Base-by-base conservation (phyloP, 2,797 vertebrate species). In the Sebastes miniatus region DNA sequence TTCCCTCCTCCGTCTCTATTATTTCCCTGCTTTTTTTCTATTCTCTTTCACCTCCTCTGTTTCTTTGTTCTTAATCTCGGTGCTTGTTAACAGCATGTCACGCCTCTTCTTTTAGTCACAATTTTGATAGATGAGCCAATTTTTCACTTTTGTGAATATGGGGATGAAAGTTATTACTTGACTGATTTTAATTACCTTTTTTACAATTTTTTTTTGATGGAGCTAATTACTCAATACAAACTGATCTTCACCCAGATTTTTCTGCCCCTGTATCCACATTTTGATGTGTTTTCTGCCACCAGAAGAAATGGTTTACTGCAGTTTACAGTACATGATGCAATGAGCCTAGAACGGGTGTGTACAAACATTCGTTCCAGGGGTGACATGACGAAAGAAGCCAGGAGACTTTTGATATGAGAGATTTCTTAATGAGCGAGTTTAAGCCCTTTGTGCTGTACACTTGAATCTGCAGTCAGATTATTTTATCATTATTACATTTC, bases 71-170 rank as follows among this genome's bases (percentile, higher is more conserved):
- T 58, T 47, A 67, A 43, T 78, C 58, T 73, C 9, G 14, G 66
- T 52, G n/a, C 27, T 80, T 69, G 66, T 69, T 82, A 65, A 66
- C 78, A 74, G 76, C 64, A 64, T n/a, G 24, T 63, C 34, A 65
- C 29, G 24, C 56, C 69, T 67, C 69, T 54, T 61, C 25, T 39
- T 61, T 72, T 73, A 57, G 5, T 67, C 75, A 63, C 36, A 58
- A 22, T 39, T 29, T 29, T 1, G 2, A 32, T 20, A 36, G 16
- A 29, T 71, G 43, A 70, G 39, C 3, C 14, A 31, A 0, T 43
- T 56, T 54, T 16, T 54, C 14, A 27, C 18, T 29, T 77, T 29
- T 69, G 57, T 63, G n/a, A 43, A 57, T 80, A 50, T 14, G 34
- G 22, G 22, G 52, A 52, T 80, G 24, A 22, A 54, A 27, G 39